Evolutionary conservation across 2,113 vertebrate species (phyloP).

Genomic region (Barbus barbus): DNA sequence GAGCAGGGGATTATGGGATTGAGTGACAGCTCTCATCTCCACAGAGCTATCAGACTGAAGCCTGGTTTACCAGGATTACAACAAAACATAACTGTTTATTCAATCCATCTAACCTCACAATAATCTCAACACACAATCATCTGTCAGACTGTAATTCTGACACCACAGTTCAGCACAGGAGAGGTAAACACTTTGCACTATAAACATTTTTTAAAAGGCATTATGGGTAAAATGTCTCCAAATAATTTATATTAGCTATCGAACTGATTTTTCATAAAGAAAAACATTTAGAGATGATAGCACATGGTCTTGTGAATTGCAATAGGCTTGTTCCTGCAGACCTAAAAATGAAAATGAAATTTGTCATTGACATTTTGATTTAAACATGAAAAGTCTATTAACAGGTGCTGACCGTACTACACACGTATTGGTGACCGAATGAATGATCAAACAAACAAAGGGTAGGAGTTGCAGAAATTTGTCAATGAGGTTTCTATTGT

Average conservation of each 20-base stretch:
- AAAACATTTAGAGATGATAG: not conserved
- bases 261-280: not conserved
- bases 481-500: too few relatives aligned
- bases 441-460: not conserved
- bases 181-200: slow-evolving; percentile 2
- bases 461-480: too few relatives aligned
- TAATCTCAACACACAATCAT: slow-evolving; percentile 32
- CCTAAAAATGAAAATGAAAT: not conserved
- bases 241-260: not conserved
- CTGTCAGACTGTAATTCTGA: slow-evolving; percentile 30
- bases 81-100: slow-evolving; percentile 69
- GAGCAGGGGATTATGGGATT: slow-evolving; percentile 74
- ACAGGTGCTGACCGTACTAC: not conserved
- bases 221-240: not conserved
- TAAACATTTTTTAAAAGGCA: not conserved
- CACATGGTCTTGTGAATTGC: not conserved
- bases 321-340: not conserved
- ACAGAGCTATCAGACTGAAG: slow-evolving; percentile 70
- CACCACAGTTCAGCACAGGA: slow-evolving; percentile 3
- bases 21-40: slow-evolving; percentile 76
- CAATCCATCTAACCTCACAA: slow-evolving; percentile 38
- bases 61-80: slow-evolving; percentile 69
- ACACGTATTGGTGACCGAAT: not conserved
- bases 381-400: not conserved
- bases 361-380: slow-evolving; percentile 12